Percentiles rank a stretch among this genome's conserved stretches.
Conservation (phyloP, 2,113 vertebrate species). For the Emydura subglobosa region DNA sequence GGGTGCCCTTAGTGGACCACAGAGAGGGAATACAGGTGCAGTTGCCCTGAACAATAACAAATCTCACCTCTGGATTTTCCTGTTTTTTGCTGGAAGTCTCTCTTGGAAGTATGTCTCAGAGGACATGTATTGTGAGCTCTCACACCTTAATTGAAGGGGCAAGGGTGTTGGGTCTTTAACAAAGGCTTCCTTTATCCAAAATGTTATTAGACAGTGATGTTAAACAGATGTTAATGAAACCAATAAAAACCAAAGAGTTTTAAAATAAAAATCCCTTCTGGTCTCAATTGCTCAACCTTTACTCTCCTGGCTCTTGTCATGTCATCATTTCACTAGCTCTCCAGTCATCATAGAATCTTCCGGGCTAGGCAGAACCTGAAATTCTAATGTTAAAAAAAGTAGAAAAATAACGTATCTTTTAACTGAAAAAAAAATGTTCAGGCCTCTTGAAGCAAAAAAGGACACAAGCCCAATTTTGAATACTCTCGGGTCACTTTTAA, state of each 20-base stretch:
- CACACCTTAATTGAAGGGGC: neutral
- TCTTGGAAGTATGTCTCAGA: neutral
- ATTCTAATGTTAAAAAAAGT: neutral
- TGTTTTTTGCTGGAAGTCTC: constrained; percentile 10
- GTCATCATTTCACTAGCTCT: neutral
- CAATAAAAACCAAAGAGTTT: neutral
- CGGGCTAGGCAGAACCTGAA: neutral
- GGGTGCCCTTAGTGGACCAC: too few relatives aligned
- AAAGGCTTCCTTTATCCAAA: neutral
- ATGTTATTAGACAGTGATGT: neutral
- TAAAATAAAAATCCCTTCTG: neutral
- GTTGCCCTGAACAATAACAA: too few relatives aligned
- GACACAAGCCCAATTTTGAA: neutral
- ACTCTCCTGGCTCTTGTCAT: neutral
- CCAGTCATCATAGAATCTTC: neutral
- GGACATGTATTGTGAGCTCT: neutral
- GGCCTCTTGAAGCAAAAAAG: neutral
- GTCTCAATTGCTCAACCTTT: neutral
- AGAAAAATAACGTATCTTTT: constrained; percentile 10
- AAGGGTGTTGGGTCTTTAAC: neutral
- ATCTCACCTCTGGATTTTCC: neutral
- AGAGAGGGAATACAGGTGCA: too few relatives aligned
- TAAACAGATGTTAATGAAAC: neutral
- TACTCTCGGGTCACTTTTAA: neutral
- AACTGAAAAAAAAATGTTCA: neutral